phyloP scores from a whole-genome alignment of 2,113 vertebrate species.

The Microcebus lehilahytsara region DNA sequence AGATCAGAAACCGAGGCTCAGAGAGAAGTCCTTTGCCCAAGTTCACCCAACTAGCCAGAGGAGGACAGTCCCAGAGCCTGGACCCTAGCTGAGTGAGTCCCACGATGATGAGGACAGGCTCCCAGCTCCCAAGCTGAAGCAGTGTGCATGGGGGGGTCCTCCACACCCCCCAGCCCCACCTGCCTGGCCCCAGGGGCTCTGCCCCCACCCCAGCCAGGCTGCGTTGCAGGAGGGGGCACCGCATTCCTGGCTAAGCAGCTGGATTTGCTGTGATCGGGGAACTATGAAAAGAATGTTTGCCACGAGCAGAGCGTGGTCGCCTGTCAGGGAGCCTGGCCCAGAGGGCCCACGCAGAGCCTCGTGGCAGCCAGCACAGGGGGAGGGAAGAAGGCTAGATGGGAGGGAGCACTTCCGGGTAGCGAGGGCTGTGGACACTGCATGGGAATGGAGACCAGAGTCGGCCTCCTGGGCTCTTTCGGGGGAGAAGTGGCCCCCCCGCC shows the following conservation, averaged over 20 bases:
- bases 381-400: slow-evolving; percentile 27
- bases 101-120: neutral
- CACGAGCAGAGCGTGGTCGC: slow-evolving; percentile 86
- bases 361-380: slow-evolving; percentile 11
- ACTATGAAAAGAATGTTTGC: slow-evolving; percentile 89
- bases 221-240: slow-evolving; percentile 61
- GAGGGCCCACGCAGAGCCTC: slow-evolving; percentile 70
- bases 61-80: neutral
- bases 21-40: neutral
- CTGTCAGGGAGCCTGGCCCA: slow-evolving; percentile 79
- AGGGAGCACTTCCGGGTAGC: neutral
- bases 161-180: neutral
- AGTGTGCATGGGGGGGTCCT: neutral
- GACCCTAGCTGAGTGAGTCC: neutral
- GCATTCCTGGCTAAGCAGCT: slow-evolving; percentile 74
- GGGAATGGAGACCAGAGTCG: neutral
- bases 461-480: neutral
- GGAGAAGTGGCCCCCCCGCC: neutral
- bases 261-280: slow-evolving; percentile 87
- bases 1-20: neutral
- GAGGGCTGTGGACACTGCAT: neutral
- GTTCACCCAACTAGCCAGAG: neutral
- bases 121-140: neutral
- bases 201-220: neutral
- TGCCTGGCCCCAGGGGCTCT: slow-evolving; percentile 30